A percentile compares a stretch with the other conserved stretches of the same genome.
Conservation (phyloP, 2,888 invertebrate genomes). For the Argyresthia albistria region DNA sequence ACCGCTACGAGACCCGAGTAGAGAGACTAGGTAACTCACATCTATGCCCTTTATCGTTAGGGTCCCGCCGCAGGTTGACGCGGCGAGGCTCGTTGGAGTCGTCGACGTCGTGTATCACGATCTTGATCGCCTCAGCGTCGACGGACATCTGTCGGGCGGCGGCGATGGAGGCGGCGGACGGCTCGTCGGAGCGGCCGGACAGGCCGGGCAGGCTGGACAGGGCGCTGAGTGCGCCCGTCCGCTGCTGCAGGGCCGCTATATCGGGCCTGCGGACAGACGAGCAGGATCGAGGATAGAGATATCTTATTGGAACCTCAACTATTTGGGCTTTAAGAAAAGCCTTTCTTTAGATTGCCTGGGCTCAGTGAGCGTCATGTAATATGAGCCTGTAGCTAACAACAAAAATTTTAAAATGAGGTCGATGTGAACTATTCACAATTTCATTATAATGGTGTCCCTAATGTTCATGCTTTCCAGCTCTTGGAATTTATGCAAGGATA, state of each 20-base stretch:
- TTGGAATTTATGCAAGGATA: too few relatives aligned
- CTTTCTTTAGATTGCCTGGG: too few relatives aligned
- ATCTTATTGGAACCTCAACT: too few relatives aligned
- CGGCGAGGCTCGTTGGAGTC: slow-evolving; percentile 79
- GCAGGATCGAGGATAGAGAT: too few relatives aligned
- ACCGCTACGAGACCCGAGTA: too few relatives aligned
- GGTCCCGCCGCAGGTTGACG: slow-evolving; percentile 82
- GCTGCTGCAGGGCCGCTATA: slow-evolving; percentile 77
- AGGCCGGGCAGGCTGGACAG: slow-evolving; percentile 52
- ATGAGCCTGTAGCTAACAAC: too few relatives aligned
- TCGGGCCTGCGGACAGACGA: slow-evolving; percentile 74
- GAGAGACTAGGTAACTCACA: slow-evolving; percentile 76
- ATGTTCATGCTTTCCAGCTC: too few relatives aligned
- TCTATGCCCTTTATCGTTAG: slow-evolving; percentile 87
- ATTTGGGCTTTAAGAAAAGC: too few relatives aligned
- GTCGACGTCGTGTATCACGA: slow-evolving; percentile 94
- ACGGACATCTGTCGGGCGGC: slow-evolving; percentile 87
- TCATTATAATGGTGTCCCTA: too few relatives aligned
- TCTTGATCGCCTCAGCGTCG: slow-evolving; percentile 93
- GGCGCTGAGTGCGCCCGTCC: slow-evolving; percentile 67
- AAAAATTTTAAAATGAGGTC: too few relatives aligned
- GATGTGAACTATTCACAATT: too few relatives aligned
- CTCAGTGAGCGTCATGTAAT: too few relatives aligned
- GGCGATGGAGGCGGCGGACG: slow-evolving; percentile 70
- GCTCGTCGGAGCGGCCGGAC: slow-evolving; percentile 37